Evolutionary conservation across 1,140 invertebrate species (phyloP), one percentile per base, ranked within the genome.

Genomic region (Pseudomyrmex cubaensis): DNA sequence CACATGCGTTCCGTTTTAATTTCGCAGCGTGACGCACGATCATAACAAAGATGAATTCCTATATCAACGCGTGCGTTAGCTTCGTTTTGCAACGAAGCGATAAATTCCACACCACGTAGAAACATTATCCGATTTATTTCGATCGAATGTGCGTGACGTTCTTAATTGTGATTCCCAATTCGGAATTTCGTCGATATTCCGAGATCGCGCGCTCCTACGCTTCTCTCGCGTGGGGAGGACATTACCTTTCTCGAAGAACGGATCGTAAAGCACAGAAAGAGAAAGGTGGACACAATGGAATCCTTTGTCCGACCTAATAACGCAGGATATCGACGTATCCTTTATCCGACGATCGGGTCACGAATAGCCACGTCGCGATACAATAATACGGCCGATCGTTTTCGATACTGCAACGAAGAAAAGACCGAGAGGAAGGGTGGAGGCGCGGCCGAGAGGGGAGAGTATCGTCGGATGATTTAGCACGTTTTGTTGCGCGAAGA

Each of bases 261-360:
- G 72, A 73, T 15, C 20, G 35, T 50, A 25, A 76, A 54, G 46
- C 12, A 7, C 35, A 83, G 64, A 87, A 73, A 74, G 70, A 83
- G 70, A 74, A 72, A 70, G 59, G 69, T 48, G n/a, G 25, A 25
- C 59, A 90, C 85, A 89, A 90, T 90, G 75, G 82, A 77, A 83
- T 64, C 83, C 80, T 90, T 90, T 90, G 89, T 90, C 66, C 78
- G 73, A 85, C 57, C 85, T 87, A 90, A 90, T 90, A 89, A 90
- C 85, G 73, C 78, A 10, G 64, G 85, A 85, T 85, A 89, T 90
- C 84, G 77, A 82, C 59, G 50, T 84, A 83, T 83, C 63, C 82
- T 82, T 84, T 86, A 87, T 83, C 85, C 61, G 63, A 74, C 82
- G 74, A 88, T 88, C 73, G 80, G 85, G 80, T 90, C 89, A 90